Percentiles rank a stretch among this genome's conserved stretches.
phyloP scores from a whole-genome alignment of 2,888 invertebrate genomes.

The Deroplatys truncata region DNA sequence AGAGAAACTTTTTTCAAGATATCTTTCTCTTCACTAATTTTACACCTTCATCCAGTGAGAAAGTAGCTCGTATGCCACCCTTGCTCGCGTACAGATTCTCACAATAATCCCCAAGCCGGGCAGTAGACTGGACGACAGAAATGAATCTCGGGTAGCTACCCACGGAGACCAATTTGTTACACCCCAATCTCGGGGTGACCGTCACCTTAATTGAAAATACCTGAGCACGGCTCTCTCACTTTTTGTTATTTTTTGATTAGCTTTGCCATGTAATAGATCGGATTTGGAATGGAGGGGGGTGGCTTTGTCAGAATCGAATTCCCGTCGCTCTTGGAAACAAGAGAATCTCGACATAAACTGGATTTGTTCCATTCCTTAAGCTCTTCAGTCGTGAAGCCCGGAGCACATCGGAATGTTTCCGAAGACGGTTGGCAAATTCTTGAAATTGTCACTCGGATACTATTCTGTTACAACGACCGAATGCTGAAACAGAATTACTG shows the following conservation, averaged over 20 bases:
- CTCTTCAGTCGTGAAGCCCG: background rate
- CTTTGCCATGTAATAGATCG: conserved; percentile 1
- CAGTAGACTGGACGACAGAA: background rate
- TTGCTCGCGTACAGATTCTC: background rate
- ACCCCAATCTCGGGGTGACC: background rate
- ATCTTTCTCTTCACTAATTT: no score
- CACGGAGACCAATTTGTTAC: conserved; percentile 13
- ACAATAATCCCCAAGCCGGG: background rate
- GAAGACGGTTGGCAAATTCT: background rate
- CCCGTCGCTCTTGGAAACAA: background rate
- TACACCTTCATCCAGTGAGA: no score
- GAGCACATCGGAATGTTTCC: background rate
- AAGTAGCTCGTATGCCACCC: background rate
- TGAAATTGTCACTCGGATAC: background rate
- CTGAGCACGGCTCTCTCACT: background rate
- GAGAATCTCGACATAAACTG: background rate
- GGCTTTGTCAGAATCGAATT: background rate
- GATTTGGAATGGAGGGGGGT: background rate
- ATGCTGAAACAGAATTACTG: background rate
- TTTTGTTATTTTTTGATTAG: conserved; percentile 6
- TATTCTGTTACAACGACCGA: background rate
- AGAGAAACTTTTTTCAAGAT: no score
- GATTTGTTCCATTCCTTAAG: background rate
- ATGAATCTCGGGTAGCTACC: conserved; percentile 1
- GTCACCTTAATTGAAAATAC: conserved; percentile 18